Conservation (phyloP, 2,888 invertebrate genomes). For the Rotaria socialis region DNA sequence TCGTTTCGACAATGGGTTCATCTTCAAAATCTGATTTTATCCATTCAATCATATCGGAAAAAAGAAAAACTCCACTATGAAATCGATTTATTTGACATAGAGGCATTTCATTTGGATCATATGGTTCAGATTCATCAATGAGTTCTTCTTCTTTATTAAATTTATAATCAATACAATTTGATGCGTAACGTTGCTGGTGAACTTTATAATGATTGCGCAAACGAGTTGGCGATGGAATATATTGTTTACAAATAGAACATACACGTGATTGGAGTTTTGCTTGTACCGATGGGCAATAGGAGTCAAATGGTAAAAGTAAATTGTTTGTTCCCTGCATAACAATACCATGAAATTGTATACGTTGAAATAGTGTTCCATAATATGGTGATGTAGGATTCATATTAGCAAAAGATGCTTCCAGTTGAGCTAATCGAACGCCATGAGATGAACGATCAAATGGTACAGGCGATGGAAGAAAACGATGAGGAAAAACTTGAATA, state of each 20-base stretch:
- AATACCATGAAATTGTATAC: slow-evolving; percentile 19
- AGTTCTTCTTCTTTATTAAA: background rate
- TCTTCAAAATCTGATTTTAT: background rate
- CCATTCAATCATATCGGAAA: background rate
- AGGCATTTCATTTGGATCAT: background rate
- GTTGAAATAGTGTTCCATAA: slow-evolving; percentile 1
- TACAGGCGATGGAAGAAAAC: slow-evolving; percentile 19
- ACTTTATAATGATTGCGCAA: slow-evolving; percentile 8
- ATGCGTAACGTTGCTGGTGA: background rate
- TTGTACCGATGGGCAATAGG: background rate
- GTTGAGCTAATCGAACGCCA: background rate
- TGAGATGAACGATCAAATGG: background rate
- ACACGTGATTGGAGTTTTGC: background rate
- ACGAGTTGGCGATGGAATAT: background rate
- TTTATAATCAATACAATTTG: background rate
- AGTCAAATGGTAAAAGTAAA: background rate
- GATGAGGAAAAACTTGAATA: slow-evolving; percentile 36
- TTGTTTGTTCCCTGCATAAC: background rate
- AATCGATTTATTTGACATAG: background rate
- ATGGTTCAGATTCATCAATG: background rate
- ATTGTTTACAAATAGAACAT: background rate
- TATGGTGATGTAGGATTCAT: background rate
- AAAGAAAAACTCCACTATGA: background rate
- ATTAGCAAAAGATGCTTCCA: background rate
- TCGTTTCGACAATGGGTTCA: background rate